Evolutionary conservation across 2,888 invertebrate species (phyloP), one percentile per base, ranked within the genome.

Genomic region (Phorcus lineatus): DNA sequence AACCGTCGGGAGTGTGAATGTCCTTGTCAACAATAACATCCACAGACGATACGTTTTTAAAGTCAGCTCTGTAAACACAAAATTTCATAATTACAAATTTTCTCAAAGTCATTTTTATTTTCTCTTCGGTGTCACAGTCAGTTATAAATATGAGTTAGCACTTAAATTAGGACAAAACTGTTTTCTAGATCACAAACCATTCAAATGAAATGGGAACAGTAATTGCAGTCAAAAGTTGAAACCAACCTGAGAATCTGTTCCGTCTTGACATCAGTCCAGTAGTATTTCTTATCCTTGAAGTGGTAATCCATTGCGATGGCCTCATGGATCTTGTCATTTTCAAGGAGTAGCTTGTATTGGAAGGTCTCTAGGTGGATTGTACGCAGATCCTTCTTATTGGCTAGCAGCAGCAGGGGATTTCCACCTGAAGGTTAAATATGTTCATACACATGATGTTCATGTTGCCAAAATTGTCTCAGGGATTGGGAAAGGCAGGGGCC

Each of bases 261-360:
- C 91, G 97, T 96, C 53, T 96, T 95, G 31, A 98, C 96, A 93
- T 99, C 99, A 88, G 98, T 98, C 99, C 99, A 99, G 93, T 98
- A 98, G 84, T 99, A 97, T 96, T 97, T 97, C 83, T 97, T 97
- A 0, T 97, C 97, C 79, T 96, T 95, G 93, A 97, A 97, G 28
- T 98, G 97, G 93, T 97, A 99, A 93, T 99, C 99, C 77, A 99
- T 93, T 0, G 98, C 98, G 1, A 98, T 97, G 0, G 98, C 98
- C 74, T 90, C 91, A 36, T 79, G 57, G 11, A 78, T 81, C 28
- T 97, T 96, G n/a, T n/a, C n/a, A 0, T 97, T 97, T 85, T 96
- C 96, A 88, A 97, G 97, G 17, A 98, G 97, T 85, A 98, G 97
- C 24, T 97, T 96, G 3, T 97, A 97, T 84, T 91, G 90, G 67